Conservation (phyloP, 1,140 invertebrate genomes). For the Vanessa tameamea region DNA sequence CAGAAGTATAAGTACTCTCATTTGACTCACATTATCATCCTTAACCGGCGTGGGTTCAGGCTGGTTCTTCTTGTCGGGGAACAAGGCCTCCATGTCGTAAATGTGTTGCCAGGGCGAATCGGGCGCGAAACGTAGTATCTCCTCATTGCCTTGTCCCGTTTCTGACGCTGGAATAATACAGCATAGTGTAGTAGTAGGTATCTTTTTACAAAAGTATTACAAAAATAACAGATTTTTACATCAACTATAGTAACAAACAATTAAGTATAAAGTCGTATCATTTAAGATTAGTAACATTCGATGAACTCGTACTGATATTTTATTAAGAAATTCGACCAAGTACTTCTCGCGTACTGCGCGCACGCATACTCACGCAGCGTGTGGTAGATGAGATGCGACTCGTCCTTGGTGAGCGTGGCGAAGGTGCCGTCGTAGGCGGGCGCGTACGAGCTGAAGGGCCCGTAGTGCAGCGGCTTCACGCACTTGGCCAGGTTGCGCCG, state of each 20-base stretch:
- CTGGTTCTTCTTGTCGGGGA: slow-evolving; percentile 65
- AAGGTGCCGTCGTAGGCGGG: slow-evolving; percentile 97
- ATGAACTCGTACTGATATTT: too few species aligned
- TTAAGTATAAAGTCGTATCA: too few species aligned
- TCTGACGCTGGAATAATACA: slow-evolving; percentile 58
- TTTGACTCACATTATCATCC: slow-evolving; percentile 50
- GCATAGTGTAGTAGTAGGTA: not conserved
- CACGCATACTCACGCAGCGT: slow-evolving; percentile 88
- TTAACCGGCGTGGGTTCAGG: slow-evolving; percentile 35
- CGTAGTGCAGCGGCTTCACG: slow-evolving; percentile 96
- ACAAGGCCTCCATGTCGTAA: slow-evolving; percentile 78
- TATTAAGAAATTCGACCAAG: too few species aligned
- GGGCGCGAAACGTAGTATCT: slow-evolving; percentile 71
- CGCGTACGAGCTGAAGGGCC: slow-evolving; percentile 96
- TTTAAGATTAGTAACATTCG: too few species aligned
- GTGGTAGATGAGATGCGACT: slow-evolving; percentile 93
- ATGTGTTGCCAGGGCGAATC: slow-evolving; percentile 76
- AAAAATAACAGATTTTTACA: too few species aligned
- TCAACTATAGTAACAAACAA: too few species aligned
- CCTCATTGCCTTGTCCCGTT: slow-evolving; percentile 72
- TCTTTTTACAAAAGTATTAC: not conserved
- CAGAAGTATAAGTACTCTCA: too few species aligned
- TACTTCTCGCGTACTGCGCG: too few species aligned
- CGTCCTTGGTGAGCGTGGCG: slow-evolving; percentile 95
- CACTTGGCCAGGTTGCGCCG: slow-evolving; percentile 92